Evolutionary conservation across 2,797 vertebrate species (phyloP), one percentile per base, ranked within the genome.

Genomic region (Hyperoplus lanceolatus): DNA sequence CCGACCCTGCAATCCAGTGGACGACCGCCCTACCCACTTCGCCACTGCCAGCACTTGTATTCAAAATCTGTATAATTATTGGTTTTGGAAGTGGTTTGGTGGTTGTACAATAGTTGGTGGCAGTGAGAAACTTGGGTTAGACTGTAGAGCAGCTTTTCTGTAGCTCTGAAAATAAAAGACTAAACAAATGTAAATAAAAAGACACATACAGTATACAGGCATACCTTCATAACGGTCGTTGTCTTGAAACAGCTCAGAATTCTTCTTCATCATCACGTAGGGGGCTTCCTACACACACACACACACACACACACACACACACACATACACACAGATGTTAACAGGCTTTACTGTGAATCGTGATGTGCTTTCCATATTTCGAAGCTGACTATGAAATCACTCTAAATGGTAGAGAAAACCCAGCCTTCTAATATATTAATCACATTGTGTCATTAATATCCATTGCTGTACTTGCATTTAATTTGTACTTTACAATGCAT

Each of bases 261-360:
- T 99, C 96, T 99, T 99, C 94, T 99, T 99, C 90, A 97, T 94
- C 98, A 99, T 99, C 73, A 99, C 98, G n/a, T 99, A 99, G 0
- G 98, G 98, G 1, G 98, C 97, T 93, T 99, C 98, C 98, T 99
- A 75, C 13, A 80, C 6, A 5, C 46, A 48, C 38, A 76, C 18
- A 70, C 21, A 70, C 3, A 43, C 10, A 46, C 45, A 48, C 46
- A 45, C 43, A n/a, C 49, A 50, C 16, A 50, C 16, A 53, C 4
- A 21, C n/a, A 53, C 50, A 51, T 15, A 51, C 2, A 21, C 15
- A 42, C 7, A 16, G 6, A 54, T 29, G 29, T 29, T 29, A 29
- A 29, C 29, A 29, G 29, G 29, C 29, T 29, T 29, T 29, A 29
- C 29, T 29, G 29, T 29, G 29, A 29, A 29, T 29, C 29, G 29